Base-by-base conservation (phyloP, 2,113 vertebrate species). In the Osmerus eperlanus region DNA sequence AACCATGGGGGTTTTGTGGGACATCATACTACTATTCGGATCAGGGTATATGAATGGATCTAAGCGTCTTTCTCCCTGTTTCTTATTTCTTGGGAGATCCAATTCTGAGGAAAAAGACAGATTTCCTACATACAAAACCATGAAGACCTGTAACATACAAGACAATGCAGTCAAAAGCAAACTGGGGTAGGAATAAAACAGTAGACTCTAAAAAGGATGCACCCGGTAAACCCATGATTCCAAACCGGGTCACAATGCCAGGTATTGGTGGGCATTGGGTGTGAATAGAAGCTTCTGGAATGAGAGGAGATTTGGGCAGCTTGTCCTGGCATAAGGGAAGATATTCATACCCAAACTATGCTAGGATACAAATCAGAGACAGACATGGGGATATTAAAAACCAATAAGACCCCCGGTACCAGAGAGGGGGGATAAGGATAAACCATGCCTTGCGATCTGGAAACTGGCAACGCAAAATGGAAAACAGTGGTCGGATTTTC, bases 171-270 rank as follows among this genome's bases (percentile, higher is more conserved):
- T 47, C 41, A 11, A 47, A 25, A 63, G 13, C 15, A 32, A 41
- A 18, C 28, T 23, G 28, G 65, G 63, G 76, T 69, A n/a, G 71
- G 16, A 18, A 68, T 67, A 21, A 19, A 19, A n/a, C 75, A 74
- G 75, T 76, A 73, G 78, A 74, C 77, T 51, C 56, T 36, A 78
- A 58, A 67, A 65, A 32, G 74, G 74, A 8, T 7, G 41, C 41
- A 72, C 76, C 29, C 73, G 78, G 84, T 83, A 86, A 83, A 86
- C 83, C 79, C 75, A 72, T 61, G 80, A 81, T 82, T 81, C 81
- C 84, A 87, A 84, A 85, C 74, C 75, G 64, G 78, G 19, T 36
- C 6, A 65, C 5, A n/a, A 67, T 21, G 4, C 70, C 16, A 64
- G 0, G 9, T 58, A 36, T 65, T 70, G 0, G 70, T 52, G 52